A percentile compares a stretch with the other conserved stretches of the same genome.
phyloP scores from a whole-genome alignment of 2,113 vertebrate species.

The Chitala chitala region DNA sequence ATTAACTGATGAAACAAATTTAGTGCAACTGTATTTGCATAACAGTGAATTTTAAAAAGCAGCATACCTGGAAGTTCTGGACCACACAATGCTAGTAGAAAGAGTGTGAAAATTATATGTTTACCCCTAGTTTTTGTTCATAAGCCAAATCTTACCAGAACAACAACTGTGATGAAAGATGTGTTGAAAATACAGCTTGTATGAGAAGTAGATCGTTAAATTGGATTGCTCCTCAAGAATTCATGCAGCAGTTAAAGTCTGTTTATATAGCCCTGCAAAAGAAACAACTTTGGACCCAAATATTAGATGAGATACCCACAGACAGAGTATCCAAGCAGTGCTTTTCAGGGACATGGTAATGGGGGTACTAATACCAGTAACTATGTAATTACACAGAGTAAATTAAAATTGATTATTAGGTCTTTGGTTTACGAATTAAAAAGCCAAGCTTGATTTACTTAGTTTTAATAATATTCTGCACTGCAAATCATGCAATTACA shows the following conservation, averaged over 20 bases:
- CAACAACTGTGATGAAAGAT: not conserved
- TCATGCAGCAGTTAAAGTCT: not conserved
- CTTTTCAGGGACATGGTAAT: not conserved
- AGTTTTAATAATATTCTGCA: too few species aligned
- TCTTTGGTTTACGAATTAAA: too few species aligned
- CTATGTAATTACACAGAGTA: not conserved
- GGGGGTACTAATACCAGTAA: not conserved
- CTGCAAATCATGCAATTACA: not conserved
- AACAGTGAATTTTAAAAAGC: too few species aligned
- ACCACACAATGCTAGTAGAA: slow-evolving; percentile 27
- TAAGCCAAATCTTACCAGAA: not conserved
- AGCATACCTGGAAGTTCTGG: too few species aligned
- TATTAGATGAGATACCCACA: not conserved
- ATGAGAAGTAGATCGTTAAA: not conserved
- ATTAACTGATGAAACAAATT: too few species aligned
- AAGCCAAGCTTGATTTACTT: too few species aligned
- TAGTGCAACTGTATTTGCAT: too few species aligned
- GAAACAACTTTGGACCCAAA: not conserved
- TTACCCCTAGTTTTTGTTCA: not conserved
- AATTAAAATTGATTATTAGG: not conserved
- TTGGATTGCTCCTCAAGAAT: not conserved
- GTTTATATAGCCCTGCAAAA: not conserved
- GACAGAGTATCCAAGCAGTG: not conserved
- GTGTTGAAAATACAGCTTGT: not conserved
- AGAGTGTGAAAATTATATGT: not conserved